Base-by-base conservation (phyloP, 2,113 vertebrate genomes). In the Elanoides forficatus region DNA sequence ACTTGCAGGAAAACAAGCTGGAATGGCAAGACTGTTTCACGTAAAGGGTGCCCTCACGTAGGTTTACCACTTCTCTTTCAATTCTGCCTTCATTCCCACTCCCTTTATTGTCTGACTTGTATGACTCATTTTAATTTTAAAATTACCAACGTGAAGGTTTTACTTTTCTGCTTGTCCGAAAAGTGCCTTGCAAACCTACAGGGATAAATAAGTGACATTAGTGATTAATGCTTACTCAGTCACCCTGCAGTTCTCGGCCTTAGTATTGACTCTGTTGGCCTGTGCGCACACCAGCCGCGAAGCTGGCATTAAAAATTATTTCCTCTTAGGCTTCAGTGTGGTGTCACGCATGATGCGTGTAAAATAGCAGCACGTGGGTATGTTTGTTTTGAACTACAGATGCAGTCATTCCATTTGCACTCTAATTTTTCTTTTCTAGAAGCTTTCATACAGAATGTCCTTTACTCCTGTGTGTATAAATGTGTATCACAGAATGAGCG, bases 31-130 rank as follows among this genome's bases (percentile, higher is more conserved):
- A 21, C 25, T 79, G 21, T 34, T 56, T 7, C 3, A 2, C 3
- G 3, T 5, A 32, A 73, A 63, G 29, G 29, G 6, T 72, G 43
- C 48, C 78, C 43, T 81, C 20, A 2, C 0, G 0, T 18, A 62
- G 47, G 8, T 79, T 67, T 60, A 26, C 15, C 40, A 9, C 36
- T 42, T 47, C 34, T 62, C 60, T 52, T 60, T 25, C 56, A 23
- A 0, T 34, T 47, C 74, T 70, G 42, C 60, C 72, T 74, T 50
- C 48, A 10, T 22, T 59, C 73, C 78, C 8, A 52, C 52, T 82
- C 43, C 56, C 14, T 71, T 85, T 67, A 10, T 43, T 53, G 18
- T 10, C 48, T 67, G 20, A 40, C 48, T 78, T 63, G 1, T 3
- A n/a, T 47, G 65, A 76, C 13, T 45, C 14, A 20, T 70, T 83